Evolutionary conservation across 2,888 invertebrate species (phyloP), one percentile per base, ranked within the genome.

Genomic region (Drosophila mercatorum): DNA sequence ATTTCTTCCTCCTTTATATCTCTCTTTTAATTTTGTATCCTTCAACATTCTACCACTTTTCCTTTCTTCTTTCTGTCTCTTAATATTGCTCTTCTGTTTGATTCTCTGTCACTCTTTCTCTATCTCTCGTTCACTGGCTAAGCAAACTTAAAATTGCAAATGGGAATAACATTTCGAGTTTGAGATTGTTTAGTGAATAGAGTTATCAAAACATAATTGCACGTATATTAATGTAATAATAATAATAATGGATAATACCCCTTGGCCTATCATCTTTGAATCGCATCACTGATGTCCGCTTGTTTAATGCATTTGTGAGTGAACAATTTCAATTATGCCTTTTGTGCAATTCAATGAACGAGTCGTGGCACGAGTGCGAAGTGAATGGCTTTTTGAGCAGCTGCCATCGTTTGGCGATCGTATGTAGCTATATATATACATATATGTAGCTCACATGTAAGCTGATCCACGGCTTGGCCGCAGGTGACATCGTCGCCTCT

Each of bases 261-360:
- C 11, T 28, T 44, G 55, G 58, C 47, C 73, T 59, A 78, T 69
- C 59, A 55, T 60, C 67, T 70, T 52, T 51, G 53, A 51, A 72
- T 66, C 69, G 70, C 70, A 78, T 66, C 73, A 28, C 55, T 77
- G 70, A 63, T 78, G 59, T 49, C 66, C 61, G 65, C 58, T 63
- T 61, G 70, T 59, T 75, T 66, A 75, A 61, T 68, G 81, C 83
- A 72, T 44, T 72, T 56, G 49, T 67, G 72, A 66, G 11, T 51
- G 47, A 75, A 66, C 72, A 59, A 83, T 83, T 81, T 70, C 64
- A 78, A 57, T 49, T 75, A 83, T 85, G 75, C 68, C 69, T 65
- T 80, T 63, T 80, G 75, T 67, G 86, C 80, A 76, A 74, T 71
- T 70, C 57, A 63, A 26, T 59, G 41, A 72, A 14, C 53, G 28